Evolutionary conservation across 2,113 vertebrate genomes (phyloP), one percentile per base, ranked within the genome.

Genomic region (Numenius arquata): DNA sequence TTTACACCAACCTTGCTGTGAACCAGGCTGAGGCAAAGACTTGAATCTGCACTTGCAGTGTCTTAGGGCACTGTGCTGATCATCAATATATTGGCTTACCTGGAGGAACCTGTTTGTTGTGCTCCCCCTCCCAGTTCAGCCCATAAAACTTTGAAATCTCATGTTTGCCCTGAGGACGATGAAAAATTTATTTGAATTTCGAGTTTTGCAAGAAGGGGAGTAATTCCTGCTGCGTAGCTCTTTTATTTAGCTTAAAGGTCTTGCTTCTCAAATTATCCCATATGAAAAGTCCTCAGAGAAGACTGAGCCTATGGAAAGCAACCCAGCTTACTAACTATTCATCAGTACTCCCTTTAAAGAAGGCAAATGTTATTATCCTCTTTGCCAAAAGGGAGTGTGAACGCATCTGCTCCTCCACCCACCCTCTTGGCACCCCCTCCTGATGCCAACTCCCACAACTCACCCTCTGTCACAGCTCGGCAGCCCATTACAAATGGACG

Each of bases 371-470:
- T 96, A 88, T 94, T 93, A 93, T 92, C 85, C 56, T 52, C 61
- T 56, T 93, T 90, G 90, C 94, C 95, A 96, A 95, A 89, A 88
- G 82, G 90, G 82, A 93, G 95, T 93, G 95, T 80, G 95, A 96
- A 96, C 81, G 88, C 95, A 97, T 97, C 93, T 96, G 95, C 90
- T 97, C 72, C 70, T 92, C 90, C 92, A 93, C 94, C 95, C 94
- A 96, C 89, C 94, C 63, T 85, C 71, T 81, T 95, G 91, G 92
- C 94, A 91, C 74, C 86, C 94, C 89, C 53, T 93, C 92, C 36
- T 81, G 1, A 16, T 18, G 76, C 80, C 68, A 58, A 90, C 86
- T 81, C 95, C 90, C 86, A 68, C 94, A n/a, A 30, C 86, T 93
- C 94, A 18, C 88, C 92, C 91, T 90, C 88, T 85, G 80, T 71